Percentiles rank a stretch among this genome's conserved stretches.
phyloP scores from a whole-genome alignment of 2,113 vertebrate genomes.

The Aphyosemion australe region DNA sequence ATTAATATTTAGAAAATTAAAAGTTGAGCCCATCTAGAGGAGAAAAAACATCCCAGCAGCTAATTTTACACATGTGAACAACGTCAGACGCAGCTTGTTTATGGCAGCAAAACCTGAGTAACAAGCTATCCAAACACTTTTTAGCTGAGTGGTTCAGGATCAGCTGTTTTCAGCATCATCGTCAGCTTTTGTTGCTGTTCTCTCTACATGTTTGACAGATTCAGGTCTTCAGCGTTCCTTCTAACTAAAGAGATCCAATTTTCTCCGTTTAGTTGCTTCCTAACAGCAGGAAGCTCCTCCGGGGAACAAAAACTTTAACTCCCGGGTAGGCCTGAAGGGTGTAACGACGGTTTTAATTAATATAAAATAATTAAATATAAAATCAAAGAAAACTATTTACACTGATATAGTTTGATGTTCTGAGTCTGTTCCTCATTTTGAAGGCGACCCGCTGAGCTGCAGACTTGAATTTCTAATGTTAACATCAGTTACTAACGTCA shows the following conservation, averaged over 20 bases:
- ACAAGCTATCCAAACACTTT: neutral
- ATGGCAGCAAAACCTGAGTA: neutral
- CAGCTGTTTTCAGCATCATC: neutral
- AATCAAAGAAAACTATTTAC: no score
- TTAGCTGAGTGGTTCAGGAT: neutral
- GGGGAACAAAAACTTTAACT: neutral
- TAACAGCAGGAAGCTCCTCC: neutral
- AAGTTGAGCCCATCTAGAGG: no score
- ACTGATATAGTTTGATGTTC: no score
- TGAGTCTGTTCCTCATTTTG: no score
- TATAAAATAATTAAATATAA: no score
- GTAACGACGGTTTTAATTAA: neutral
- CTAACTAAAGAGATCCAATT: neutral
- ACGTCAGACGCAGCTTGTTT: neutral
- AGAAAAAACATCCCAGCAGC: no score
- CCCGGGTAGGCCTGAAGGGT: neutral
- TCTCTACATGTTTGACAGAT: neutral
- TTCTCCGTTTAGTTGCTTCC: neutral
- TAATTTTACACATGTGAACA: no score
- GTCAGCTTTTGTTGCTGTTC: neutral
- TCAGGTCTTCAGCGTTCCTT: neutral
- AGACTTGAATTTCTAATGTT: no score
- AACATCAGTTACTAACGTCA: no score
- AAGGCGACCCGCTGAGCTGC: no score
- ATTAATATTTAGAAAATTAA: no score